A percentile compares a stretch with the other conserved stretches of the same genome.
These are phyloP conservation scores for Rhingia campestris DNA, from an alignment of 2,888 invertebrate genomes.

Conservation along the genomic window DNA sequence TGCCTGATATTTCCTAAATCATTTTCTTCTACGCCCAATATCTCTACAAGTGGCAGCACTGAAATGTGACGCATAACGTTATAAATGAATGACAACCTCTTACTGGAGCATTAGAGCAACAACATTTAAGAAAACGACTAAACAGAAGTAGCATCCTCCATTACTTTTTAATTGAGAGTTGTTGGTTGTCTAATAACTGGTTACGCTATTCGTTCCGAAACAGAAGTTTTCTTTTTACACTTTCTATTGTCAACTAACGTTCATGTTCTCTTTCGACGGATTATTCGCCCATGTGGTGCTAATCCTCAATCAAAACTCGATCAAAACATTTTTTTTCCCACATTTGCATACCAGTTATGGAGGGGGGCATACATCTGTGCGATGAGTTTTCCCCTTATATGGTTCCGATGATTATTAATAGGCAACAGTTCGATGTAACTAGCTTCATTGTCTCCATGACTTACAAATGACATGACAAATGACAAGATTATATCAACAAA, in stretches of 20 bases:
- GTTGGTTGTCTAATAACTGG: neutral
- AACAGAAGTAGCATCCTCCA: too few species aligned
- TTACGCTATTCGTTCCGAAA: neutral
- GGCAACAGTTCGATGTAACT: slow-evolving; percentile 13
- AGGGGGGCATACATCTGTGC: neutral
- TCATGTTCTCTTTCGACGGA: neutral
- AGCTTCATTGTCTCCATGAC: neutral
- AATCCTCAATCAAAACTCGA: slow-evolving; percentile 6
- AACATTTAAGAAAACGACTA: too few species aligned
- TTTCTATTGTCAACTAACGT: slow-evolving; percentile 1
- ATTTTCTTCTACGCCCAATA: too few species aligned
- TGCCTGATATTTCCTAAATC: too few species aligned
- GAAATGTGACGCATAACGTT: too few species aligned
- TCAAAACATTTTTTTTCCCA: neutral
- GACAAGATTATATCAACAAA: neutral
- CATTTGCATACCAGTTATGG: neutral
- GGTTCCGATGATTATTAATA: slow-evolving; percentile 26
- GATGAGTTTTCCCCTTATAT: neutral
- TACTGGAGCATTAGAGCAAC: too few species aligned
- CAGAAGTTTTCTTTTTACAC: neutral
- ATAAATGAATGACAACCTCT: too few species aligned
- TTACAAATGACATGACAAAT: neutral
- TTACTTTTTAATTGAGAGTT: neutral
- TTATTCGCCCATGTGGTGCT: neutral
- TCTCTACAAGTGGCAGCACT: too few species aligned